phyloP scores from a whole-genome alignment of 2,888 invertebrate genomes.

The Agelastica alni region DNA sequence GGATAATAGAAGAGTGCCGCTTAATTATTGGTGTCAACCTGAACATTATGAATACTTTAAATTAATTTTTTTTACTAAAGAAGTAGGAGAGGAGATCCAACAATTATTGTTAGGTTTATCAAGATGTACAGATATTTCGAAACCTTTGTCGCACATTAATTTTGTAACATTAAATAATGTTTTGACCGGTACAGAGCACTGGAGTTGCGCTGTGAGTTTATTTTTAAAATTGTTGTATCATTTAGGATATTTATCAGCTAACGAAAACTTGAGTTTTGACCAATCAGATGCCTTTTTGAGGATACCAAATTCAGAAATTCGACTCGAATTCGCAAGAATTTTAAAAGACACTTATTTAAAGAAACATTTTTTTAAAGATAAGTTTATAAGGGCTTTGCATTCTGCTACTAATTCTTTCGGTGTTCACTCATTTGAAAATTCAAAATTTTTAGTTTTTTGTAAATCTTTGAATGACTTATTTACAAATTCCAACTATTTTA shows the following conservation, averaged over 20 bases:
- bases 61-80: constrained; percentile 8
- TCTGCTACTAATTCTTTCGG: constrained; percentile 5
- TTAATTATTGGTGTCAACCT: constrained; percentile 20
- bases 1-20: constrained; percentile 15
- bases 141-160: constrained; percentile 9
- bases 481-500: constrained; percentile 6
- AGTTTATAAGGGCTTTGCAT: constrained; percentile 3
- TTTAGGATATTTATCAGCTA: constrained; percentile 9
- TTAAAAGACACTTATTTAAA: constrained; percentile 14
- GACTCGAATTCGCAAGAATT: constrained; percentile 15
- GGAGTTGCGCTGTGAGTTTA: not conserved
- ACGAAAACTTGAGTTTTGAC: constrained; percentile 14
- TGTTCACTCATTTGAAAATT: not conserved
- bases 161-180: constrained; percentile 6
- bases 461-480: constrained; percentile 15
- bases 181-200: not conserved
- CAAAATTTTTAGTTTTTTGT: constrained; percentile 12
- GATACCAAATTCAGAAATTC: constrained; percentile 19
- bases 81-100: constrained; percentile 14
- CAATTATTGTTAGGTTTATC: constrained; percentile 13
- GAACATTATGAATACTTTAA: constrained; percentile 20
- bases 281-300: constrained; percentile 14
- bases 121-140: constrained; percentile 16
- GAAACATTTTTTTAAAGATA: constrained; percentile 15
- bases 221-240: constrained; percentile 13